Conservation (phyloP, 2,888 invertebrate genomes). For the Petrolisthes cinctipes region DNA sequence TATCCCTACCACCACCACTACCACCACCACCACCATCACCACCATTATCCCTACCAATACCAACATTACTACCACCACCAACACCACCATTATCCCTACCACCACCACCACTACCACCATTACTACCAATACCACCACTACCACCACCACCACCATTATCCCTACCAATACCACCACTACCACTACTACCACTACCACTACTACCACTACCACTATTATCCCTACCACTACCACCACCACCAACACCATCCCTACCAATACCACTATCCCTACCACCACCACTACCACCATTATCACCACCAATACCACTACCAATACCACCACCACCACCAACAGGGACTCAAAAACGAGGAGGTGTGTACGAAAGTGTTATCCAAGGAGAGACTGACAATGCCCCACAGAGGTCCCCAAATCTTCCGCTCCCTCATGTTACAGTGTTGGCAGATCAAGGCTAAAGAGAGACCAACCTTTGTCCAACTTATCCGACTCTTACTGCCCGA, state of each 20-base stretch:
- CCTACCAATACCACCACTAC: no score
- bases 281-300: not conserved
- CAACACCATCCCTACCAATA: not conserved
- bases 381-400: slow-evolving; percentile 15
- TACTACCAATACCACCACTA: no score
- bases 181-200: not conserved
- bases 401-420: slow-evolving; percentile 23
- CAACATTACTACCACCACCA: no score
- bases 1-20: no score
- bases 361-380: not conserved
- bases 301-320: not conserved
- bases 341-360: slow-evolving; percentile 24
- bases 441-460: slow-evolving; percentile 14
- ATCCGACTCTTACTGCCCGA: slow-evolving; percentile 35
- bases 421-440: slow-evolving; percentile 42
- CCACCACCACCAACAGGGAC: slow-evolving; percentile 18
- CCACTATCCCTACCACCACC: not conserved
- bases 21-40: no score
- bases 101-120: no score
- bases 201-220: not conserved
- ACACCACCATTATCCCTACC: no score
- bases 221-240: not conserved
- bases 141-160: no score
- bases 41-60: no score
- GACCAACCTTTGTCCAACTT: slow-evolving; percentile 42